Evolutionary conservation across 2,888 invertebrate genomes (phyloP).

Genomic region (Heliconius erato): DNA sequence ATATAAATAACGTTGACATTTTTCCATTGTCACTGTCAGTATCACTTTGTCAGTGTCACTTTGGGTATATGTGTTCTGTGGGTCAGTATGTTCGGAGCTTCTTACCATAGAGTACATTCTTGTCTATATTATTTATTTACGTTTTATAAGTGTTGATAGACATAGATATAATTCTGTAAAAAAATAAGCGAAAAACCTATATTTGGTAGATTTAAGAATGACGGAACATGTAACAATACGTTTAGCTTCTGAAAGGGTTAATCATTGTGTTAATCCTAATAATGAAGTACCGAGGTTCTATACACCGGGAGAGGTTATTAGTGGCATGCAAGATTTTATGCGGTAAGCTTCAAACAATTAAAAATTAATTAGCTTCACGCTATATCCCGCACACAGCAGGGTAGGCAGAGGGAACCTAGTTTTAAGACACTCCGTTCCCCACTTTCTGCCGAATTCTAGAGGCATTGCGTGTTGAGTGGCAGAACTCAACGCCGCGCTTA

Average conservation of each 20-base stretch:
- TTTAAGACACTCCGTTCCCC: no score
- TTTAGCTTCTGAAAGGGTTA: conserved; percentile 88
- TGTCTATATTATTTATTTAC: conserved; percentile 14
- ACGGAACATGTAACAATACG: conserved; percentile 87
- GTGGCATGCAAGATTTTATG: conserved; percentile 93
- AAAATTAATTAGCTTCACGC: no score
- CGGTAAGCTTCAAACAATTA: conserved; percentile 85
- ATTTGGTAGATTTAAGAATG: conserved; percentile 63
- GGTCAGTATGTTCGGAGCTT: not conserved
- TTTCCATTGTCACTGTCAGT: not conserved
- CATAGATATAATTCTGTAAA: not conserved
- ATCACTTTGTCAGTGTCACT: no score
- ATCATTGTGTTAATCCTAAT: conserved; percentile 84
- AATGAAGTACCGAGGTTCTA: conserved; percentile 88
- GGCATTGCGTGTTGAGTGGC: no score
- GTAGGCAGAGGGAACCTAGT: no score
- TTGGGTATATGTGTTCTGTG: no score
- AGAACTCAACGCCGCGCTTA: no score
- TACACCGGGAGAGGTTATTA: conserved; percentile 95
- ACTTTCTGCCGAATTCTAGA: no score
- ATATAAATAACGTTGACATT: not conserved
- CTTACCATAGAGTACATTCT: not conserved
- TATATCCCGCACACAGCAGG: no score
- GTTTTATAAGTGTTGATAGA: not conserved
- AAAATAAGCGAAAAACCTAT: not conserved